These are phyloP conservation scores for Seison nebaliae DNA, from an alignment of 1,140 invertebrate species.

Conservation along the genomic window DNA sequence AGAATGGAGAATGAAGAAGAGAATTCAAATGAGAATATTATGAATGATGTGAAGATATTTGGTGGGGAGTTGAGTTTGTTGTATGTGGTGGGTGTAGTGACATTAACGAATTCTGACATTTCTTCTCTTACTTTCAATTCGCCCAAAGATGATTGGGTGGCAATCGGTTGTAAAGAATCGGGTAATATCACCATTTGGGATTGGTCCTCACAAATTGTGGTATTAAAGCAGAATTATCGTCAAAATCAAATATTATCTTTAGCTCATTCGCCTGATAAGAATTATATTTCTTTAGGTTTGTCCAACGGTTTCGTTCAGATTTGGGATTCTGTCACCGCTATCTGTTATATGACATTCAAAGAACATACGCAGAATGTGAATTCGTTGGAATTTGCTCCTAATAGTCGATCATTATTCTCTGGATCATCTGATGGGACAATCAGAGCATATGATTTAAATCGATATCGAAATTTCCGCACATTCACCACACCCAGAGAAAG, in stretches of 20 bases:
- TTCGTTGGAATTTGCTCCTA: constrained; percentile 46
- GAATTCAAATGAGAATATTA: too few species aligned
- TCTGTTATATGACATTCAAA: constrained; percentile 73
- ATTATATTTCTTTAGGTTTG: constrained; percentile 63
- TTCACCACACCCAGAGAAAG: constrained; percentile 60
- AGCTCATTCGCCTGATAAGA: constrained; percentile 63
- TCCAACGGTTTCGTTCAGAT: constrained; percentile 78
- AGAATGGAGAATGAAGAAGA: too few species aligned
- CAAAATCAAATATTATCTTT: constrained; percentile 51
- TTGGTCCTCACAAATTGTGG: constrained; percentile 93
- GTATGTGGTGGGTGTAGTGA: too few species aligned
- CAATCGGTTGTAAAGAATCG: constrained; percentile 42
- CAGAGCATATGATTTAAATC: constrained; percentile 55
- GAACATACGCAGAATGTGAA: constrained; percentile 59
- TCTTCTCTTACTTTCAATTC: too few species aligned
- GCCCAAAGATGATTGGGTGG: constrained; percentile 95
- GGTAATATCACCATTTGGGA: constrained; percentile 88
- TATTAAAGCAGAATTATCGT: constrained; percentile 85
- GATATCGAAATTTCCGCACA: constrained; percentile 83
- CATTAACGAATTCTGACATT: too few species aligned
- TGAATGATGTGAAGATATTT: too few species aligned
- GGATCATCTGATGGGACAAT: constrained; percentile 76
- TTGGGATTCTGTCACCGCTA: constrained; percentile 63
- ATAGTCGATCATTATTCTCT: constrained; percentile 65
- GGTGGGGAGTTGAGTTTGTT: too few species aligned